A percentile compares a stretch with the other conserved stretches of the same genome.
These are phyloP conservation scores for Prionailurus viverrinus DNA, from an alignment of 2,113 vertebrate genomes.

Conservation along the genomic window DNA sequence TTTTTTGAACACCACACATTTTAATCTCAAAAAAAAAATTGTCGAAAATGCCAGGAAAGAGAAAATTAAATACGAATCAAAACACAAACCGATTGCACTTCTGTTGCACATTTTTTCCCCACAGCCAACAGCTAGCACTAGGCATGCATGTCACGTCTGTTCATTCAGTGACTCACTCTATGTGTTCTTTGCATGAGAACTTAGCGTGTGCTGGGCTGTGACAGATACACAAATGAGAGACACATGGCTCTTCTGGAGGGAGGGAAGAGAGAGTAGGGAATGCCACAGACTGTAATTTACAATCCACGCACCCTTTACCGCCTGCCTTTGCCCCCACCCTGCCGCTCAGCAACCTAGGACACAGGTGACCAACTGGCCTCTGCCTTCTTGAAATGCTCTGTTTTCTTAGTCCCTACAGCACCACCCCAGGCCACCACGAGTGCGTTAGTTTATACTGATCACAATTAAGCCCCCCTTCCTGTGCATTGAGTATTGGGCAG, in stretches of 20 bases:
- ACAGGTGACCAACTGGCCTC: background rate
- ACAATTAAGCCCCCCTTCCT: background rate
- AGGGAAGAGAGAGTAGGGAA: background rate
- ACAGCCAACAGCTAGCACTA: background rate
- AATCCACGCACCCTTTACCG: background rate
- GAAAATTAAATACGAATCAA: constrained; percentile 49
- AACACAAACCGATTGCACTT: background rate
- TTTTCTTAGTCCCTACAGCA: background rate
- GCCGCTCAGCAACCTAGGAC: background rate
- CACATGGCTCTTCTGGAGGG: background rate
- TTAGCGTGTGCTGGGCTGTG: background rate
- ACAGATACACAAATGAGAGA: background rate
- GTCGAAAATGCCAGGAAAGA: constrained; percentile 12
- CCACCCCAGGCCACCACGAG: too few relatives aligned
- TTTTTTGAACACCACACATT: constrained; percentile 9
- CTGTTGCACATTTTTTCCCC: background rate
- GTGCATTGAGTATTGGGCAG: background rate
- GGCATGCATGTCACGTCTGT: background rate
- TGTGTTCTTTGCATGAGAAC: background rate
- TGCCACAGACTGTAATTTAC: background rate
- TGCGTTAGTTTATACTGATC: background rate
- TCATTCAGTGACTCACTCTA: background rate
- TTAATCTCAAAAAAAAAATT: constrained; percentile 22
- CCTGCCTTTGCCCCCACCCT: background rate
- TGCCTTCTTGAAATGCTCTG: background rate